Conservation (phyloP, 2,888 invertebrate genomes). For the Xestoiulus laeticollis region DNA sequence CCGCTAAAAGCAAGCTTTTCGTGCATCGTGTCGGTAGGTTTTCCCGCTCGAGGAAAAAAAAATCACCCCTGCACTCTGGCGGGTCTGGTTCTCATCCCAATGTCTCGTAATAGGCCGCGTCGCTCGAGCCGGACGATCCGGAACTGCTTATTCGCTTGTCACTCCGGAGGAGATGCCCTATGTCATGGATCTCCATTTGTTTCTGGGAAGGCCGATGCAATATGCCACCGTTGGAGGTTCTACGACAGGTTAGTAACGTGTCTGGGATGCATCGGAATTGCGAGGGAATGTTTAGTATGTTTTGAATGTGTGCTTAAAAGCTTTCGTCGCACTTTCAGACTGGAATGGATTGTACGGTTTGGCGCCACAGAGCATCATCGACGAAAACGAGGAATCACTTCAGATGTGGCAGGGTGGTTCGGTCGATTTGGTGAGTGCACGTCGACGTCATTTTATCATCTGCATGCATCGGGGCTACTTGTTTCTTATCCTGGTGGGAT, state of each 20-base stretch:
- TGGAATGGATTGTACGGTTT: conserved; percentile 78
- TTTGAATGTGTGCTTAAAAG: neutral
- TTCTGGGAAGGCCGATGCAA: conserved; percentile 81
- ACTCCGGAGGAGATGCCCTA: conserved; percentile 91
- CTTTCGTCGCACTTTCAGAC: conserved; percentile 60
- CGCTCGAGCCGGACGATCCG: conserved; percentile 91
- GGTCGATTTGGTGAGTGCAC: conserved; percentile 74
- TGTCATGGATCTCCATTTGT: conserved; percentile 92
- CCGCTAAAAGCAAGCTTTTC: conserved; percentile 95
- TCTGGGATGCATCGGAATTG: neutral
- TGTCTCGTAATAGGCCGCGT: conserved; percentile 73
- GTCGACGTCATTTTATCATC: too few species aligned
- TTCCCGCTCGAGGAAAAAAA: too few species aligned
- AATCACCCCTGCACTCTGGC: neutral
- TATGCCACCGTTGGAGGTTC: conserved; percentile 53
- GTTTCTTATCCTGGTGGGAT: too few species aligned
- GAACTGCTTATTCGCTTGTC: conserved; percentile 90
- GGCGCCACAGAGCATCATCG: conserved; percentile 82
- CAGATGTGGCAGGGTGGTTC: conserved; percentile 76
- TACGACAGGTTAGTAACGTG: neutral
- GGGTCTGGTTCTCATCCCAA: neutral
- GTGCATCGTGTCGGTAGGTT: conserved; percentile 95
- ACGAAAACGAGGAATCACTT: conserved; percentile 82
- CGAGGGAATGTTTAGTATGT: neutral
- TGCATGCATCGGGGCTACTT: too few species aligned